Evolutionary conservation across 1,140 invertebrate species (phyloP).

Genomic region (Calephelis virginiensis): DNA sequence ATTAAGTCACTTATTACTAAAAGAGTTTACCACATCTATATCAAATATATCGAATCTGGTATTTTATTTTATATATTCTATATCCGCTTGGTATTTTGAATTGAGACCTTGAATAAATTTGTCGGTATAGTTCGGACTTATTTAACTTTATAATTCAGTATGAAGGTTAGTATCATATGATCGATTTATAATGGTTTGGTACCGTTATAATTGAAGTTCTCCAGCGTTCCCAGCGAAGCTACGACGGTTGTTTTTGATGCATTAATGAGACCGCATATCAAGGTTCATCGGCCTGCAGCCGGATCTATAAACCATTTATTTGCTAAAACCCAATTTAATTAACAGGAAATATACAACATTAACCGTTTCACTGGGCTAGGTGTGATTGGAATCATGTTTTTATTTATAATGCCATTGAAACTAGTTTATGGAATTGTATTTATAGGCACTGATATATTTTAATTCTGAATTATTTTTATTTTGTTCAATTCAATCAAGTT

Average conservation of each 20-base stretch:
- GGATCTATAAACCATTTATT: slow-evolving; percentile 25
- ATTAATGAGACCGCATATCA: slow-evolving; percentile 64
- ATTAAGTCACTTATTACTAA: no score
- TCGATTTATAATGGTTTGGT: slow-evolving; percentile 30
- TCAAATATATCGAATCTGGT: slow-evolving; percentile 4
- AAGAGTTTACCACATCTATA: no score
- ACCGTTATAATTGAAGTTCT: slow-evolving; percentile 53
- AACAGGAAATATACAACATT: slow-evolving; percentile 16
- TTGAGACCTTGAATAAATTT: background rate
- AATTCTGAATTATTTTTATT: no score
- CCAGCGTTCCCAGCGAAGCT: slow-evolving; percentile 39
- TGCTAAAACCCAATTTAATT: slow-evolving; percentile 7
- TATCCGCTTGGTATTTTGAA: slow-evolving; percentile 21
- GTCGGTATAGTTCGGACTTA: no score
- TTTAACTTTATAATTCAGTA: no score
- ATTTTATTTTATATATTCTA: background rate
- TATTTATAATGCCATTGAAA: background rate
- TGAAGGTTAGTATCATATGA: background rate
- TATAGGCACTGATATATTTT: background rate
- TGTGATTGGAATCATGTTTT: background rate
- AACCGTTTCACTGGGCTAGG: background rate
- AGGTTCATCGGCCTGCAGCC: slow-evolving; percentile 50
- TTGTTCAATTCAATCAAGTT: no score
- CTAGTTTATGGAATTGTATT: background rate
- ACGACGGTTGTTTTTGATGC: slow-evolving; percentile 54